Percentiles rank a stretch among this genome's conserved stretches.
phyloP scores from a whole-genome alignment of 2,888 invertebrate species.

The Halictus quadricinctus region DNA sequence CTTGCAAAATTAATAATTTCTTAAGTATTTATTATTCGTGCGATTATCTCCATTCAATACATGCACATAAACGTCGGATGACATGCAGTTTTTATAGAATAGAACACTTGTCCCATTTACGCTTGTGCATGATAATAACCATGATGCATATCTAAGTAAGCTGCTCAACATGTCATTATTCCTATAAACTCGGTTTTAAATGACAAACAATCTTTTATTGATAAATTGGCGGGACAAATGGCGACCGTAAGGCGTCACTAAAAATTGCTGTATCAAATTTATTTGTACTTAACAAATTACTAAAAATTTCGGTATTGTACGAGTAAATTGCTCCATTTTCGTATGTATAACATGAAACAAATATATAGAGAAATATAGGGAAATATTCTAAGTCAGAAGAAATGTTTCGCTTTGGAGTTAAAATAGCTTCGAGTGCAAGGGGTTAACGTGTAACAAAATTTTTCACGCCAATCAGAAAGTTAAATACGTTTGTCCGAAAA shows the following conservation, averaged over 20 bases:
- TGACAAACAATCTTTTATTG: background rate
- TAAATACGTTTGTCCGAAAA: background rate
- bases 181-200: background rate
- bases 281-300: no score
- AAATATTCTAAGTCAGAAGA: no score
- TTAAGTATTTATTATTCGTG: background rate
- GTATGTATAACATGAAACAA: no score
- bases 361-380: no score
- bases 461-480: background rate
- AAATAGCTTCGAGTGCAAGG: no score
- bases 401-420: no score
- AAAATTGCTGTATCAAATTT: no score
- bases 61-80: background rate
- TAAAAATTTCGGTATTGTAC: no score
- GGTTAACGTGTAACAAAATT: background rate
- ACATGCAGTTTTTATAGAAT: slow-evolving; percentile 10
- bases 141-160: slow-evolving; percentile 22
- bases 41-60: background rate
- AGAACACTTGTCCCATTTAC: slow-evolving; percentile 15
- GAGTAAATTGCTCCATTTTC: no score
- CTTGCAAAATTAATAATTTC: background rate
- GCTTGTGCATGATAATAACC: background rate
- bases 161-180: background rate
- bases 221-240: background rate
- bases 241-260: no score